Evolutionary conservation across 2,797 vertebrate species (phyloP).

Genomic region (Leuciscus waleckii): DNA sequence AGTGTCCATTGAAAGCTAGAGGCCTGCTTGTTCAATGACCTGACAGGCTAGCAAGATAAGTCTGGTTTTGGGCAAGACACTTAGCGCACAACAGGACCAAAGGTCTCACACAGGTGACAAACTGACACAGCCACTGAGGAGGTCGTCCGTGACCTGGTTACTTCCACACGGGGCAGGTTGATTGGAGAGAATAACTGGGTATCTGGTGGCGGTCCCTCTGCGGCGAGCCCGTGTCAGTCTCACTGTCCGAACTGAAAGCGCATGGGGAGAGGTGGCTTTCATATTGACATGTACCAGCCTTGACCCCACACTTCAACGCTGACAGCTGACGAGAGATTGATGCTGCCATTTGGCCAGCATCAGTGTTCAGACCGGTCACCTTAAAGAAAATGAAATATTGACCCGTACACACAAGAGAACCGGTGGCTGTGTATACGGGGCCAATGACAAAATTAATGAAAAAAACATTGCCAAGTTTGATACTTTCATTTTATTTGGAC

Average conservation of each 20-base stretch:
- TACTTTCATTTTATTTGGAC: neutral
- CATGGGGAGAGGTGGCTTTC: constrained; percentile 76
- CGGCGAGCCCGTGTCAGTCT: constrained; percentile 67
- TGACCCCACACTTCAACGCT: constrained; percentile 74
- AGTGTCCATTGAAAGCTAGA: constrained; percentile 71
- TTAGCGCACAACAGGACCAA: constrained; percentile 73
- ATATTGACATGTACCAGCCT: constrained; percentile 76
- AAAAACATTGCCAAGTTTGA: neutral
- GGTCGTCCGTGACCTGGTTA: constrained; percentile 67
- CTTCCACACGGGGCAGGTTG: constrained; percentile 71
- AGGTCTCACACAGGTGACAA: constrained; percentile 78
- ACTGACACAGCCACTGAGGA: constrained; percentile 67
- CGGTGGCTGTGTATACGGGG: constrained; percentile 61
- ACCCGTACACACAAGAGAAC: constrained; percentile 65
- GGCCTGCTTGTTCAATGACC: constrained; percentile 73
- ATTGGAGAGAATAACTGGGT: constrained; percentile 71
- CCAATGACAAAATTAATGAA: constrained; percentile 47
- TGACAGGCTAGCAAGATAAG: constrained; percentile 79
- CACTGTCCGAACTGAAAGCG: constrained; percentile 74
- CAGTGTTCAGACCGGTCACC: constrained; percentile 65
- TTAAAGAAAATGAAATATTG: constrained; percentile 67
- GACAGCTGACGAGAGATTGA: constrained; percentile 83
- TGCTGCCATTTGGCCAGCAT: constrained; percentile 74
- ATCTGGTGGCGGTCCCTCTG: constrained; percentile 72
- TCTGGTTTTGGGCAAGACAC: constrained; percentile 73